These are phyloP conservation scores for Parasteatoda lunata DNA, from an alignment of 2,888 invertebrate species.

Conservation along the genomic window DNA sequence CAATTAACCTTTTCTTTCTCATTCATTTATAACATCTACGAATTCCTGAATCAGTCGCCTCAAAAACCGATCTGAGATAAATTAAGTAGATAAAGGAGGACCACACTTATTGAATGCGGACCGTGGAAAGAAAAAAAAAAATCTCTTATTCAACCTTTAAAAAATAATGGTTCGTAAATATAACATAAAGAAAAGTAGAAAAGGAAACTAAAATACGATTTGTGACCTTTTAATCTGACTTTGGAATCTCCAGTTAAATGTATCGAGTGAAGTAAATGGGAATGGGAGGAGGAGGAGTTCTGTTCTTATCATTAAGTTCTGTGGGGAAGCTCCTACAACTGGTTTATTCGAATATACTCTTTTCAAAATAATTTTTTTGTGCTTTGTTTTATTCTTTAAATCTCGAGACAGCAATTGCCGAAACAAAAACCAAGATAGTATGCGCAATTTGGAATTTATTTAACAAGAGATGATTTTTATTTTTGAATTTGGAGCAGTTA, in stretches of 20 bases:
- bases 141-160: constrained; percentile 61
- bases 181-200: constrained; percentile 58
- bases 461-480: constrained; percentile 6
- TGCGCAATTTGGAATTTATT: constrained; percentile 2
- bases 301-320: constrained; percentile 66
- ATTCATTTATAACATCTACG: constrained; percentile 67
- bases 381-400: constrained; percentile 9
- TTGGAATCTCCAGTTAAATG: constrained; percentile 64
- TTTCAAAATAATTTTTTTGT: constrained; percentile 13
- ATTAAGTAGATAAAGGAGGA: constrained; percentile 62
- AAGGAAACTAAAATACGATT: constrained; percentile 65
- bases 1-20: constrained; percentile 66
- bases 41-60: constrained; percentile 54
- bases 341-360: constrained; percentile 61
- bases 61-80: constrained; percentile 63
- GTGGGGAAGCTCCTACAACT: constrained; percentile 56
- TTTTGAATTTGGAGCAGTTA: background rate
- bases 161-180: constrained; percentile 68
- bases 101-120: constrained; percentile 67
- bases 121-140: constrained; percentile 33
- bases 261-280: constrained; percentile 67
- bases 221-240: constrained; percentile 68
- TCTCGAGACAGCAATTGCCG: constrained; percentile 50
- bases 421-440: constrained; percentile 48
- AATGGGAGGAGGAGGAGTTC: constrained; percentile 47